Base-by-base conservation (phyloP, 2,113 vertebrate species). In the Cochlearius cochlearius region DNA sequence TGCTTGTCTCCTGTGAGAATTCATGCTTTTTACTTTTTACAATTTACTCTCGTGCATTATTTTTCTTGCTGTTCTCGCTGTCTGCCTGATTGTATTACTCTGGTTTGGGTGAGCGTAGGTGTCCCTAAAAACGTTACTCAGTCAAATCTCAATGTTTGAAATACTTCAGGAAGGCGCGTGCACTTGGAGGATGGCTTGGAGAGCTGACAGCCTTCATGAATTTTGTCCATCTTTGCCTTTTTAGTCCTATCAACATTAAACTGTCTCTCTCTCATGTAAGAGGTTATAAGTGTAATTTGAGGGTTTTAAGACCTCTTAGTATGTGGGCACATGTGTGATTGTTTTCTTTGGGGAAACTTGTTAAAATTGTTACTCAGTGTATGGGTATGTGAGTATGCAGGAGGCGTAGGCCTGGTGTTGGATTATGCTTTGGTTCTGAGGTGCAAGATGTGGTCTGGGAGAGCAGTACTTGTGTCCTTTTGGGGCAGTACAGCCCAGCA, bases 51-150 rank as follows among this genome's bases (percentile, higher is more conserved):
- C 32, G 38, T 15, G 6, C 5, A 4, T 0, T 84, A 8, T 43
- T 91, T 90, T 86, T 93, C 12, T 86, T 71, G 38, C 19, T 94
- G 8, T 50, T 76, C 39, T 69, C 21, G 3, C 23, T 64, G 9
- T 71, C 90, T 77, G 7, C 20, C 85, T 78, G 43, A 21, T 58
- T 68, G 20, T 49, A 3, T 89, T 79, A 30, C 11, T 73, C 13
- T 72, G n/a, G 38, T 74, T 73, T 79, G 36, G 32, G 23, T 39
- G 27, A 68, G 16, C 0, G 1, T 38, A 49, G 13, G 17, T 32
- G n/a, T 64, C 32, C 15, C 5, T n/a, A n/a, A 79, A 62, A 59
- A 21, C 0, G 0, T 53, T 75, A 14, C 1, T 76, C 10, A 25
- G 34, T 58, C 72, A 71, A 38, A 63, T 81, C 14, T 74, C 11